Conservation (phyloP, 2,888 invertebrate genomes). For the Zaprionus bogoriensis region DNA sequence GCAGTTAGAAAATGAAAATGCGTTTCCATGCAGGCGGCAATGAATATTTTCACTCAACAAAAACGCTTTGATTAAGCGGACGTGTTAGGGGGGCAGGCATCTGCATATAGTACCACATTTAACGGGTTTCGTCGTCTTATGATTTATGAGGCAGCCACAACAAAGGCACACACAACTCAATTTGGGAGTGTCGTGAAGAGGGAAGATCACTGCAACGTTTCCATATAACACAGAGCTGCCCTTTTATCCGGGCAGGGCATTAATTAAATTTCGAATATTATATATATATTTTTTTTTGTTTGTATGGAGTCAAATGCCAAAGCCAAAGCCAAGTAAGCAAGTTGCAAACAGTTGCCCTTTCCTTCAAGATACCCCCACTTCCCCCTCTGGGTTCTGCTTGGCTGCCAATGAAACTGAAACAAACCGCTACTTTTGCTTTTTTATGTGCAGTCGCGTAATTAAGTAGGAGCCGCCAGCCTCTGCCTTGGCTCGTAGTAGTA, state of each 20-base stretch:
- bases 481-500: conserved; percentile 2
- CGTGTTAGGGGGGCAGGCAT: conserved; percentile 1
- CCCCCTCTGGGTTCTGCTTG: conserved; percentile 34
- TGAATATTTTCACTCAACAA: conserved; percentile 58
- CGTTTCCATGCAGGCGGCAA: conserved; percentile 55
- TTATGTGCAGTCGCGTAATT: conserved; percentile 59
- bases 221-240: conserved; percentile 20
- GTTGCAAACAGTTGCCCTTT: conserved; percentile 4
- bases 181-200: conserved; percentile 29
- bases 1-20: conserved; percentile 43
- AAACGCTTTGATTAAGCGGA: conserved; percentile 51
- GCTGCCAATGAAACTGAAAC: conserved; percentile 66
- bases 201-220: conserved; percentile 12
- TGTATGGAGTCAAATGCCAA: background rate
- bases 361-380: background rate
- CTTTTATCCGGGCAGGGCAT: conserved; percentile 23
- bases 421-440: conserved; percentile 75
- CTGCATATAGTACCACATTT: too few species aligned
- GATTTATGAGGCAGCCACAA: conserved; percentile 46
- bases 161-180: conserved; percentile 38
- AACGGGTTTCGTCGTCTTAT: conserved; percentile 39
- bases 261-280: conserved; percentile 44
- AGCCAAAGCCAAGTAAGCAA: background rate
- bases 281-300: conserved; percentile 4
- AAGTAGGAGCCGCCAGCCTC: conserved; percentile 38